Evolutionary conservation across 1,140 invertebrate species (phyloP).

Genomic region (Galleria mellonella): DNA sequence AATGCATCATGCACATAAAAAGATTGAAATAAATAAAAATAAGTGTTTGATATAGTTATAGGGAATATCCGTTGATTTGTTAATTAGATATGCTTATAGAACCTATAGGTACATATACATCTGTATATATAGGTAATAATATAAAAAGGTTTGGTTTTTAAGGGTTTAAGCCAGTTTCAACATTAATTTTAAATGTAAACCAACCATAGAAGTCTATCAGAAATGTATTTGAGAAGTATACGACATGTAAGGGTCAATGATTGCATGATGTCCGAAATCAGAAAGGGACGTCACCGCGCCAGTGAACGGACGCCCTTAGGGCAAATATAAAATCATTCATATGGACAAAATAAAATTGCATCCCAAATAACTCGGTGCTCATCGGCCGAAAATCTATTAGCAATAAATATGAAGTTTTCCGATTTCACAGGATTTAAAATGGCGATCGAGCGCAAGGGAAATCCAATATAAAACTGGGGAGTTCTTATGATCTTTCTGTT

Average conservation of each 20-base stretch:
- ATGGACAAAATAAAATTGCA: slow-evolving; percentile 73
- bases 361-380: slow-evolving; percentile 69
- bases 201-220: slow-evolving; percentile 20
- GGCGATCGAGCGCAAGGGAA: slow-evolving; percentile 32
- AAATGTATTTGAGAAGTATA: slow-evolving; percentile 18
- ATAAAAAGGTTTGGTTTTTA: too few species aligned
- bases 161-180: too few species aligned
- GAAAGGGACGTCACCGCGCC: slow-evolving; percentile 30
- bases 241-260: slow-evolving; percentile 24
- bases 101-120: too few species aligned
- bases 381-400: slow-evolving; percentile 72
- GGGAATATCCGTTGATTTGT: too few species aligned
- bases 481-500: slow-evolving; percentile 55
- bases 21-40: too few species aligned
- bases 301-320: slow-evolving; percentile 25
- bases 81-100: too few species aligned
- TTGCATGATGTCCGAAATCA: slow-evolving; percentile 47
- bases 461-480: slow-evolving; percentile 43
- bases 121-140: too few species aligned
- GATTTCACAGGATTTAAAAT: slow-evolving; percentile 70
- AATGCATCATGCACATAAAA: too few species aligned
- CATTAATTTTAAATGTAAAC: slow-evolving; percentile 7
- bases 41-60: too few species aligned
- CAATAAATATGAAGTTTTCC: slow-evolving; percentile 74
- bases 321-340: slow-evolving; percentile 71